Evolutionary conservation across 1,140 invertebrate species (phyloP).

Genomic region (Monochamus saltuarius): DNA sequence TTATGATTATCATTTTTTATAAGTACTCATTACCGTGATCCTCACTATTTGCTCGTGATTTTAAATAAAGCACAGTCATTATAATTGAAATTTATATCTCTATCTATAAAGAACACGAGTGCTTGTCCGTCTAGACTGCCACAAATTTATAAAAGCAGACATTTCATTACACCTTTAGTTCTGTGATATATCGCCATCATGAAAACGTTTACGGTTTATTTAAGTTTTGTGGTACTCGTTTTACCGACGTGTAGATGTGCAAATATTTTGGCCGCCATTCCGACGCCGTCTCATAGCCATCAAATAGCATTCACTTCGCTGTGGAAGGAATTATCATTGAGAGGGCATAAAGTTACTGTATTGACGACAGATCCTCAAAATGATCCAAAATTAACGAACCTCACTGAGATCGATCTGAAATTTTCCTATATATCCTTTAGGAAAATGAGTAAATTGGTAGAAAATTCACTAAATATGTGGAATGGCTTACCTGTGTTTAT

Average conservation of each 20-base stretch:
- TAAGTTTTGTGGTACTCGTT: no score
- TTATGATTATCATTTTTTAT: no score
- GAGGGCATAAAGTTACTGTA: conserved; percentile 34
- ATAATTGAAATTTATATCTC: no score
- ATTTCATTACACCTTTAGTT: no score
- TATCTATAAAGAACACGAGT: no score
- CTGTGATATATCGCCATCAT: no score
- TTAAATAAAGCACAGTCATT: no score
- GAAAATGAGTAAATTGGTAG: background rate
- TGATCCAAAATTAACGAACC: conserved; percentile 28
- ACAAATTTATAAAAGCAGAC: no score
- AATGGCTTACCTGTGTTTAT: background rate
- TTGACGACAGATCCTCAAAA: conserved; percentile 32
- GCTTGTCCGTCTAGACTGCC: no score
- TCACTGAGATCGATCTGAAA: conserved; percentile 33
- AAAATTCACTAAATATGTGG: background rate
- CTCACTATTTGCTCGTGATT: no score
- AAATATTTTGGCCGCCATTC: conserved; percentile 56
- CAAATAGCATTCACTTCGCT: conserved; percentile 51
- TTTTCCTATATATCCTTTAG: conserved; percentile 9
- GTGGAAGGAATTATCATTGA: conserved; percentile 39
- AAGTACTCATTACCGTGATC: no score
- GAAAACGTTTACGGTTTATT: no score
- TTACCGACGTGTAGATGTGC: conserved; percentile 19
- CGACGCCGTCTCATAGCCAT: conserved; percentile 56